A percentile compares a stretch with the other conserved stretches of the same genome.
These are phyloP conservation scores for Rhinogobio ventralis DNA, from an alignment of 2,797 vertebrate species.

Conservation along the genomic window DNA sequence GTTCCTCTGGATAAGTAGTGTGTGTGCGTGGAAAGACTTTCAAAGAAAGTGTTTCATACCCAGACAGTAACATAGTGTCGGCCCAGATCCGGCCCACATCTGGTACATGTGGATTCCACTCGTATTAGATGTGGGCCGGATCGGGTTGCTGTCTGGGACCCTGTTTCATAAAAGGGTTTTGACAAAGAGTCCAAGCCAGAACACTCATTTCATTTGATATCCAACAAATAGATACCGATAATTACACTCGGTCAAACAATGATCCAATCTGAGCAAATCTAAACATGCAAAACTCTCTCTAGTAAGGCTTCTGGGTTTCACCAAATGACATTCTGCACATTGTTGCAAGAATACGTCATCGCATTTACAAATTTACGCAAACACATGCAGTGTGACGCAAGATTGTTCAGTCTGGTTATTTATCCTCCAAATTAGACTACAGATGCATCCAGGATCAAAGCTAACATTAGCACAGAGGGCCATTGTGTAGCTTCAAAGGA, in stretches of 20 bases:
- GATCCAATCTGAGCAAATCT: conserved; percentile 10
- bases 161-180: conserved; percentile 9
- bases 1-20: conserved; percentile 1
- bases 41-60: background rate
- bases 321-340: conserved; percentile 54
- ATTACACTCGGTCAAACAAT: background rate
- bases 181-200: too few relatives aligned
- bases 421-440: conserved; percentile 43
- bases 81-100: too few relatives aligned
- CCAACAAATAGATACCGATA: conserved; percentile 9
- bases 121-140: too few relatives aligned
- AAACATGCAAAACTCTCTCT: conserved; percentile 26
- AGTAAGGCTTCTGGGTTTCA: conserved; percentile 62
- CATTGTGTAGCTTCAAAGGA: conserved; percentile 49
- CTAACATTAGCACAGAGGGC: conserved; percentile 50
- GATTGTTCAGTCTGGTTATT: conserved; percentile 40
- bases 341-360: conserved; percentile 37
- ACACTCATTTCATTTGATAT: background rate
- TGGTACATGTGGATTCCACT: too few relatives aligned
- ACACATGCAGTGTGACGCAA: conserved; percentile 30
- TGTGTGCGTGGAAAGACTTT: conserved; percentile 35
- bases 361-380: conserved; percentile 45
- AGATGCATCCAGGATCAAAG: conserved; percentile 58
- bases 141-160: background rate
- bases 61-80: too few relatives aligned